These are phyloP conservation scores for Arctopsyche grandis DNA, from an alignment of 1,140 invertebrate species.

Conservation along the genomic window DNA sequence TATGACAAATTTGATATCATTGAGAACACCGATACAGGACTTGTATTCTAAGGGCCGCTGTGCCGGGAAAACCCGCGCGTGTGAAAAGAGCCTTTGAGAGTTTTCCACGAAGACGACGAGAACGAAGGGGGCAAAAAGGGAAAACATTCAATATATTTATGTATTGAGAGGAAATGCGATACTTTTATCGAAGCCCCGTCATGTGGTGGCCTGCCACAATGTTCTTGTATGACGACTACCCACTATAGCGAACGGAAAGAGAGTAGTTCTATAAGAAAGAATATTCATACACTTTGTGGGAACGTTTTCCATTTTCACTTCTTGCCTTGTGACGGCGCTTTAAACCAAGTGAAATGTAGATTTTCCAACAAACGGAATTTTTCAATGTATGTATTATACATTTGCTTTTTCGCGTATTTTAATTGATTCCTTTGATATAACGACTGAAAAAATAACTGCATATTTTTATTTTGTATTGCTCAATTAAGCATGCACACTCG, in stretches of 20 bases:
- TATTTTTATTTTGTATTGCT: too few species aligned
- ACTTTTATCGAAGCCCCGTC: conserved; percentile 29
- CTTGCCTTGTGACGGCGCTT: too few species aligned
- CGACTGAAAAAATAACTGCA: too few species aligned
- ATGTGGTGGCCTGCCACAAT: neutral
- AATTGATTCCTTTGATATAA: too few species aligned
- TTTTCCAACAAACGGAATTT: neutral
- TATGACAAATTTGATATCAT: conserved; percentile 31
- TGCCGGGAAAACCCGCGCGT: conserved; percentile 9
- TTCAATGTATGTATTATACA: too few species aligned
- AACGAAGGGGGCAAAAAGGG: neutral
- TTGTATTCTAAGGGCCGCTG: neutral
- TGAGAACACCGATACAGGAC: conserved; percentile 2
- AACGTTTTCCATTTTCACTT: too few species aligned
- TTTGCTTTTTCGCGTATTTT: too few species aligned
- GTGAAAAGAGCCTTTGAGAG: conserved; percentile 32
- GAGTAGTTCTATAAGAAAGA: neutral
- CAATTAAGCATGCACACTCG: too few species aligned
- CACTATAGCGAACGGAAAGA: neutral
- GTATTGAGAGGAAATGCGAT: conserved; percentile 18
- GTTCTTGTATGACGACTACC: neutral
- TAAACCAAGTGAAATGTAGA: neutral
- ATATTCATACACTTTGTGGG: neutral
- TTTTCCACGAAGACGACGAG: conserved; percentile 12
- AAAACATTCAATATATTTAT: neutral